These are phyloP conservation scores for Xestia rhomboidea DNA, from an alignment of 2,888 invertebrate genomes.

Conservation along the genomic window DNA sequence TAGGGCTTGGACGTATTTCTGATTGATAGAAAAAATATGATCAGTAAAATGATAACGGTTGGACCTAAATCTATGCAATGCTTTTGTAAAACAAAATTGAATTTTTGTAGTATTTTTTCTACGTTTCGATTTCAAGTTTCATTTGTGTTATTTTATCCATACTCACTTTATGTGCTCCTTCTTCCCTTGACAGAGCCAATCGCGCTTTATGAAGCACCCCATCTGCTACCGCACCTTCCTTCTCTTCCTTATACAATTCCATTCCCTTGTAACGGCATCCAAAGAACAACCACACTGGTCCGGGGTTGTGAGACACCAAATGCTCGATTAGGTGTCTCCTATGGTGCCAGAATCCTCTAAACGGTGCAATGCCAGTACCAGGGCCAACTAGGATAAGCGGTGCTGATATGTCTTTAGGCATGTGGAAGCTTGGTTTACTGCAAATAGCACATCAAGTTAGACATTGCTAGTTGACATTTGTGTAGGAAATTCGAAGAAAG, in stretches of 20 bases:
- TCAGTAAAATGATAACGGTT: not conserved
- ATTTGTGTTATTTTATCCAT: not conserved
- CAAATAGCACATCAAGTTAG: slow-evolving; percentile 68
- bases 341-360: slow-evolving; percentile 98
- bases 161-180: slow-evolving; percentile 93
- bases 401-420: slow-evolving; percentile 93
- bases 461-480: slow-evolving; percentile 7
- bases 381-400: slow-evolving; percentile 97
- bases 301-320: slow-evolving; percentile 69
- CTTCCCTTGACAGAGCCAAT: slow-evolving; percentile 95
- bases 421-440: slow-evolving; percentile 96
- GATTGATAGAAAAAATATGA: slow-evolving; percentile 39
- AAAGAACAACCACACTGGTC: slow-evolving; percentile 95
- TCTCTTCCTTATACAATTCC: slow-evolving; percentile 96
- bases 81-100: not conserved
- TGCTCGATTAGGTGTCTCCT: slow-evolving; percentile 82
- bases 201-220: slow-evolving; percentile 94
- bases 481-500: not conserved
- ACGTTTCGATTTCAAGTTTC: not conserved
- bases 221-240: slow-evolving; percentile 92
- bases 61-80: not conserved
- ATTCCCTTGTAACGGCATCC: slow-evolving; percentile 95
- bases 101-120: not conserved
- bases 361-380: slow-evolving; percentile 98
- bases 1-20: slow-evolving; percentile 98